Evolutionary conservation across 2,113 vertebrate genomes (phyloP).

Genomic region (Maccullochella peelii): DNA sequence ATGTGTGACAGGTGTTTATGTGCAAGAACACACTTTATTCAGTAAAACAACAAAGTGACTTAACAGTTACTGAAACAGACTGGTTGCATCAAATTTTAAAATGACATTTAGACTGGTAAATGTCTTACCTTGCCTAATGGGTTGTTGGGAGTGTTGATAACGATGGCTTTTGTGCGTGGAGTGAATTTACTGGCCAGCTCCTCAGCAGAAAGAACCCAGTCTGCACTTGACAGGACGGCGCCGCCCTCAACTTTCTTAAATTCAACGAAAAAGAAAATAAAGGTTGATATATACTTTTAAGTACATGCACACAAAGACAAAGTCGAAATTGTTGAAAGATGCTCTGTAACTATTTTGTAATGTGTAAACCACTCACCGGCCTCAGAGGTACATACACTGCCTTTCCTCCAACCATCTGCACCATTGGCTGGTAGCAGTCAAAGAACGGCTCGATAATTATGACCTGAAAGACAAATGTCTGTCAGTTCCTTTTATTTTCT

Average conservation of each 20-base stretch:
- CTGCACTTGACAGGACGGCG: slow-evolving; percentile 83
- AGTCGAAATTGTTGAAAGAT: neutral
- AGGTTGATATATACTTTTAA: no score
- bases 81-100: neutral
- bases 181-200: slow-evolving; percentile 93
- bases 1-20: neutral
- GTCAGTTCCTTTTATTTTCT: neutral
- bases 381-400: slow-evolving; percentile 89
- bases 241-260: slow-evolving; percentile 79
- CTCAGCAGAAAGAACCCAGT: slow-evolving; percentile 89
- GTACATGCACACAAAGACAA: neutral
- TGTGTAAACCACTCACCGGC: slow-evolving; percentile 83
- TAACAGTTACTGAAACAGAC: neutral
- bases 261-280: neutral
- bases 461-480: slow-evolving; percentile 83
- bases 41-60: neutral
- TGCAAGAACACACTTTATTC: neutral
- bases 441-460: slow-evolving; percentile 96
- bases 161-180: slow-evolving; percentile 88
- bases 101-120: accelerated
- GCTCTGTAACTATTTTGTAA: neutral
- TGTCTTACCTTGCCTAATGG: slow-evolving; percentile 92
- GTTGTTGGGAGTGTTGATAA: slow-evolving; percentile 97
- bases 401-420: slow-evolving; percentile 91
- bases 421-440: slow-evolving; percentile 95